Evolutionary conservation across 2,113 vertebrate species (phyloP).

Genomic region (Mionectes macconnelli): DNA sequence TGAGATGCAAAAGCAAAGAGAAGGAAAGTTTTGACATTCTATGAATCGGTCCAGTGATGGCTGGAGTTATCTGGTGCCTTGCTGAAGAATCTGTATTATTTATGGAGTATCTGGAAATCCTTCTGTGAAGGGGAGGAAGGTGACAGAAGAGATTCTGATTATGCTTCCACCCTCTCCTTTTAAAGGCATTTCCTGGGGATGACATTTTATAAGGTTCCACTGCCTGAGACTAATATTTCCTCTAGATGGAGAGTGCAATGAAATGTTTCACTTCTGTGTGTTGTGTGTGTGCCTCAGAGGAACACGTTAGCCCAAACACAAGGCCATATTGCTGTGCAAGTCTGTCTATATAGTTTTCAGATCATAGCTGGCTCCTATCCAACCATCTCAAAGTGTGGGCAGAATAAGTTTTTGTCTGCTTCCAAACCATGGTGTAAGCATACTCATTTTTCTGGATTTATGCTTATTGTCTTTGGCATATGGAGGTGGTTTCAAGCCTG

Average conservation of each 20-base stretch:
- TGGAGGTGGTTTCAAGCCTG: not conserved
- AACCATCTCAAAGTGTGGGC: rapidly evolving
- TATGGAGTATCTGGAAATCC: not conserved
- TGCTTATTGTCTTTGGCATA: not conserved
- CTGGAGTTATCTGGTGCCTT: not conserved
- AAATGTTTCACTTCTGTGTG: not conserved
- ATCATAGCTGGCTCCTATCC: not conserved
- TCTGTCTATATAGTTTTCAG: not conserved
- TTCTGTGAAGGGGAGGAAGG: not conserved
- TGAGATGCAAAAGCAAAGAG: not conserved
- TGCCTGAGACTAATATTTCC: not conserved
- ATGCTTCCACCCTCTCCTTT: not conserved
- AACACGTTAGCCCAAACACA: not conserved
- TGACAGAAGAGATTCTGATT: not conserved
- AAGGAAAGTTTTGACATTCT: not conserved
- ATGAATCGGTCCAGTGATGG: not conserved
- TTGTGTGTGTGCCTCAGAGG: not conserved
- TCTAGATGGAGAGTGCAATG: not conserved
- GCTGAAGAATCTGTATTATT: not conserved
- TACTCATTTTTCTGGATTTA: not conserved
- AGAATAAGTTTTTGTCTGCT: not conserved
- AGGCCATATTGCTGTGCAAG: not conserved
- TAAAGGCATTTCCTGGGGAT: not conserved
- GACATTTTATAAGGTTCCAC: not conserved
- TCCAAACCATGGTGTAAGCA: not conserved